Base-by-base conservation (phyloP, 2,888 invertebrate genomes). In the Aphodius granarius region DNA sequence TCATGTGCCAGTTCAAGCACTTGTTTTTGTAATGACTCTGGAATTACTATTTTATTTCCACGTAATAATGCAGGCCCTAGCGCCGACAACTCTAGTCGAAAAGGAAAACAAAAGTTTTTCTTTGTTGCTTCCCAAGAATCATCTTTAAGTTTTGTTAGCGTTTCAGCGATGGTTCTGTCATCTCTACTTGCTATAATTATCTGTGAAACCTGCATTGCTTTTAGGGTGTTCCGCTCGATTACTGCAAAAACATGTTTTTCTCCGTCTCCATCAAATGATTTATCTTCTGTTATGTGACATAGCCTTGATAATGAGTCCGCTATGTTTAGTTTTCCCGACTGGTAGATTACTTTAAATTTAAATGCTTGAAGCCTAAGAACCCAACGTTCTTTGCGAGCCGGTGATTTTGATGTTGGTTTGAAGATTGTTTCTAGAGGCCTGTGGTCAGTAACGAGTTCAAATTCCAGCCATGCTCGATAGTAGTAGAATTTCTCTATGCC, bases 391-490 rank as follows among this genome's bases (percentile, higher is more conserved):
- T 78, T 76, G 71, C 80, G 18, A 18, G 78, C 78, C n/a, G 76
- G 76, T 20, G 83, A 81, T 76, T 81, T 81, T 63, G 81, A 80
- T 77, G 71, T 81, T 63, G 79, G 76, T 17, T 77, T 77, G 75
- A 83, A 82, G 71, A 83, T 82, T 20, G 77, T 80, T 73, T 83
- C 81, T 63, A 88, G 78, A 2, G 88, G 86, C 73, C 83, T 81
- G 76, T 83, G 82, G 68, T 82, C 81, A 3, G 81, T 82, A 6
- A 82, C 70, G 20, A 82, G 72, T 66, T 82, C 80, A 72, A 82
- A 81, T 18, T 78, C 71, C 73, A 74, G 75, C 6, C 81, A 78
- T 71, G 76, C 78, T 68, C 81, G 72, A 72, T 82, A 81, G 23
- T 78, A 77, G 62, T 80, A 73, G 43, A 82, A 81, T 65, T 76